Evolutionary conservation across 2,113 vertebrate species (phyloP).

Genomic region (Apodemus sylvaticus): DNA sequence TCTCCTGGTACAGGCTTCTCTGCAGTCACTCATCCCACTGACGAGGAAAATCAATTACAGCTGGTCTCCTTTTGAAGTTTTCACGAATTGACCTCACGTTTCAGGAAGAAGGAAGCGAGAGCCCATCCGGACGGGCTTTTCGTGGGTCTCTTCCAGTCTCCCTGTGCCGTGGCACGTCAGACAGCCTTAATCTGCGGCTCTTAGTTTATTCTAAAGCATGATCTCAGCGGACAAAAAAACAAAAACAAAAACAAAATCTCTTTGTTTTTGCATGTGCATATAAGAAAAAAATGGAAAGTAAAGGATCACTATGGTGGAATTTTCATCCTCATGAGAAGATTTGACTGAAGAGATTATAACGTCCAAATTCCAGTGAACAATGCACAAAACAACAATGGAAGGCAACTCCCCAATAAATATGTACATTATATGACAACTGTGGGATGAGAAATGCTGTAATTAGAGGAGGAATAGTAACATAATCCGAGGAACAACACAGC

Average conservation of each 20-base stretch:
- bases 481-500: background rate
- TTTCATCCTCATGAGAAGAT: constrained; percentile 35
- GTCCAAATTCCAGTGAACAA: background rate
- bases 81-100: background rate
- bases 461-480: background rate
- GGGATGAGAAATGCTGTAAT: background rate
- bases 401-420: background rate
- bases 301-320: constrained; percentile 7
- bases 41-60: background rate
- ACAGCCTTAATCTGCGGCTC: background rate
- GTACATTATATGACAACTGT: background rate
- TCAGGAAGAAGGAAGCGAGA: background rate
- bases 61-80: background rate
- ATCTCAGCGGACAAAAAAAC: background rate
- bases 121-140: background rate
- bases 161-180: background rate
- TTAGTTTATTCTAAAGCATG: background rate
- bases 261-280: background rate
- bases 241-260: no score
- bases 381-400: background rate
- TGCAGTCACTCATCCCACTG: background rate
- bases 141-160: no score
- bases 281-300: background rate
- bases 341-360: background rate
- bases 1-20: no score